These are phyloP conservation scores for Luehdorfia chinensis DNA, from an alignment of 1,140 invertebrate genomes.

Conservation along the genomic window DNA sequence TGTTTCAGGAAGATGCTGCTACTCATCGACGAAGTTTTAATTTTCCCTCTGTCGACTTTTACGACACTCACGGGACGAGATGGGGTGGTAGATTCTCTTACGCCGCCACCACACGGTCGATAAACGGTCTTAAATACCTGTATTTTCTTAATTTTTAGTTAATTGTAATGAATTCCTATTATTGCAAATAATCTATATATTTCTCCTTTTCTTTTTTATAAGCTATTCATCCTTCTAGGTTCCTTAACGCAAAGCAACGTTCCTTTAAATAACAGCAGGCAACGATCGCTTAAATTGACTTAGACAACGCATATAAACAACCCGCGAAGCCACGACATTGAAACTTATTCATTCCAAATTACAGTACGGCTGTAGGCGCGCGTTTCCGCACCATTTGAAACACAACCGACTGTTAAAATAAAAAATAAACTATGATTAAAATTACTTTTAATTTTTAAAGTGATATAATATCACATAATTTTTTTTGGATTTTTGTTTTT, in stretches of 20 bases:
- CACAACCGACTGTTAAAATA: conserved; percentile 11
- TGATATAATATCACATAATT: conserved; percentile 3
- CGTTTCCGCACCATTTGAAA: conserved; percentile 26
- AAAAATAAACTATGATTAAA: conserved; percentile 8
- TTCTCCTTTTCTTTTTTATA: no score
- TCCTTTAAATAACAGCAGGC: conserved; percentile 8
- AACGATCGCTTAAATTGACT: conserved; percentile 12
- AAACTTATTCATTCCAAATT: conserved; percentile 32
- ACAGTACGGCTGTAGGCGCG: conserved; percentile 30
- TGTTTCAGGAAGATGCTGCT: no score
- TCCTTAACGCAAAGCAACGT: background rate
- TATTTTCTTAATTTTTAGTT: no score
- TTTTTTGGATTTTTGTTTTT: background rate
- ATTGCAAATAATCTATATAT: no score
- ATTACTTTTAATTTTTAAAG: conserved; percentile 7
- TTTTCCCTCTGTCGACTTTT: no score
- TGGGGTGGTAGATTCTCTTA: no score
- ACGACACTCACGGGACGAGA: no score
- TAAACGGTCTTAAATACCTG: no score
- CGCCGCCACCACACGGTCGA: no score
- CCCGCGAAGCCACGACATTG: conserved; percentile 3
- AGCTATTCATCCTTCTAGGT: no score
- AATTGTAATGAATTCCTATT: no score
- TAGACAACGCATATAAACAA: background rate
- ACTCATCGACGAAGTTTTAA: no score